Evolutionary conservation across 2,113 vertebrate species (phyloP).

Genomic region (Colius striatus): DNA sequence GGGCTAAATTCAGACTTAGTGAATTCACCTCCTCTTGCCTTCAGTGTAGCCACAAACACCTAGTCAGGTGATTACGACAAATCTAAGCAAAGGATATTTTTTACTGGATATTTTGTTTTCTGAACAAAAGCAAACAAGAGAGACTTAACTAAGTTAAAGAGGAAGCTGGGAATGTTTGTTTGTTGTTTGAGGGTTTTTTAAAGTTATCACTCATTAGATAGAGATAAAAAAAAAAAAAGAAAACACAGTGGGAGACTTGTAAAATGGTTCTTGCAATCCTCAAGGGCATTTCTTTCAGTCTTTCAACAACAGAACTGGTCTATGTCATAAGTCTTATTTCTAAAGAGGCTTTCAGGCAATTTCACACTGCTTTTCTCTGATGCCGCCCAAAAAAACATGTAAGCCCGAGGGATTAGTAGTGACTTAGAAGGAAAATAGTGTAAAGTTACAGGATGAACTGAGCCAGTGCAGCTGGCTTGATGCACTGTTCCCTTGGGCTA

Average conservation of each 20-base stretch:
- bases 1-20: not conserved
- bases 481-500: slow-evolving; percentile 71
- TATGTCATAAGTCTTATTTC: slow-evolving; percentile 79
- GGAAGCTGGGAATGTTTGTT: not conserved
- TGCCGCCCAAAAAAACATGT: slow-evolving; percentile 76
- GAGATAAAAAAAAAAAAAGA: slow-evolving; percentile 48
- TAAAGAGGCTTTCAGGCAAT: slow-evolving; percentile 82
- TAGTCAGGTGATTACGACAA: not conserved
- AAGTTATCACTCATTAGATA: slow-evolving; percentile 61
- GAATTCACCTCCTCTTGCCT: not conserved
- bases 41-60: not conserved
- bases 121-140: not conserved
- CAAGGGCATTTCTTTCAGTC: slow-evolving; percentile 67
- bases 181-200: not conserved
- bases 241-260: slow-evolving; percentile 56
- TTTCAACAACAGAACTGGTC: slow-evolving; percentile 75
- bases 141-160: slow-evolving; percentile 24
- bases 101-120: not conserved
- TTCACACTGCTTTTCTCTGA: slow-evolving; percentile 80
- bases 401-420: slow-evolving; percentile 82
- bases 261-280: slow-evolving; percentile 63
- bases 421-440: slow-evolving; percentile 78
- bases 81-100: slow-evolving; percentile 4
- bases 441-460: slow-evolving; percentile 77
- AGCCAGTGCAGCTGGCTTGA: slow-evolving; percentile 70